These are phyloP conservation scores for Lophura swinhoii DNA, from an alignment of 2,797 vertebrate genomes.

Conservation along the genomic window DNA sequence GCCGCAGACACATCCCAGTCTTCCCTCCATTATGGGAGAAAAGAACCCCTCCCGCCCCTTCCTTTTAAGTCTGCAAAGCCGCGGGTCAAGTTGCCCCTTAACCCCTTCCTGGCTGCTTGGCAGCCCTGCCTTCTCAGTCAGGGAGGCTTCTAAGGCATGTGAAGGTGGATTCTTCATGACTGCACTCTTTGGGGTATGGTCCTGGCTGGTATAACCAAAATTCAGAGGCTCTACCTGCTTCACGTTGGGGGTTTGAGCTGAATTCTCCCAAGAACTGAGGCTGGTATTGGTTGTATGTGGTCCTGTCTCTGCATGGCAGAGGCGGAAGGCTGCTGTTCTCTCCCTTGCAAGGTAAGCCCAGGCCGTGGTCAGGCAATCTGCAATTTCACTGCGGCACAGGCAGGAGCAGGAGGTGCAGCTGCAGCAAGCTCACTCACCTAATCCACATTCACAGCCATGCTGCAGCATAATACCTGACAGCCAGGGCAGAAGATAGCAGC, in stretches of 20 bases:
- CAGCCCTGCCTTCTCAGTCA: not conserved
- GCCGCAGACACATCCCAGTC: rapidly evolving
- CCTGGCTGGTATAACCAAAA: not conserved
- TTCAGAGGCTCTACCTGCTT: not conserved
- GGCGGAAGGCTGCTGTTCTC: not conserved
- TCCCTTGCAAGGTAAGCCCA: not conserved
- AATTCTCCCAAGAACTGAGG: too few species aligned
- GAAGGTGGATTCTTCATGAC: not conserved
- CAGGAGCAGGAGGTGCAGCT: not conserved
- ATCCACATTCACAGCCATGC: not conserved
- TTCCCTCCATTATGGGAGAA: rapidly evolving
- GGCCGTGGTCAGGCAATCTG: not conserved
- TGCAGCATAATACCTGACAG: not conserved
- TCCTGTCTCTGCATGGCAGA: not conserved
- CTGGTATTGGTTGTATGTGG: not conserved
- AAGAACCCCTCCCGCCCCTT: rapidly evolving
- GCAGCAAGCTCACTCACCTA: not conserved
- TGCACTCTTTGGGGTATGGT: not conserved
- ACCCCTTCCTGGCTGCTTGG: not conserved
- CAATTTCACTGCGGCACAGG: not conserved
- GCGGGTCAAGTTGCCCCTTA: not conserved
- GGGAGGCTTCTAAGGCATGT: not conserved
- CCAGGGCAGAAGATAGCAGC: not conserved
- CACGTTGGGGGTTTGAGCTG: not conserved
- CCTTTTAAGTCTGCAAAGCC: not conserved